Evolutionary conservation across 2,797 vertebrate genomes (phyloP).

Genomic region (Ataeniobius toweri): DNA sequence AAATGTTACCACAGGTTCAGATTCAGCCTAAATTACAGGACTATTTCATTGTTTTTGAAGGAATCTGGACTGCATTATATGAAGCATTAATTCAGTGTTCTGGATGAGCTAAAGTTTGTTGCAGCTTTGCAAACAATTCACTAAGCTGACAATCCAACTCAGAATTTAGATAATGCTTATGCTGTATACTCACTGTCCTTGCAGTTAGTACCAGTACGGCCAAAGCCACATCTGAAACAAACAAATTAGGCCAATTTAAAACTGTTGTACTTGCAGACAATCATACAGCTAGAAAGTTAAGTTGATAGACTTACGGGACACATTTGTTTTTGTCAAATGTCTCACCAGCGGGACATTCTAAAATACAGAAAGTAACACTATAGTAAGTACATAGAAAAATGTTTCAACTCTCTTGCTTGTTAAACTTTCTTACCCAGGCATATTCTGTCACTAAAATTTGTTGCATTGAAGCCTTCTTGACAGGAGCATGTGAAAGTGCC

Average conservation of each 20-base stretch:
- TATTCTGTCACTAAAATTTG: fast-evolving
- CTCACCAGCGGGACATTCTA: constrained; percentile 63
- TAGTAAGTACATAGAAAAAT: background rate
- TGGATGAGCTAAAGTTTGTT: background rate
- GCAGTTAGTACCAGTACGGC: constrained; percentile 68
- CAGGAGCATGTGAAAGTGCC: background rate
- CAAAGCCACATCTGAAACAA: constrained; percentile 70
- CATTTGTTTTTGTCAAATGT: fast-evolving
- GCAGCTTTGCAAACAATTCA: background rate
- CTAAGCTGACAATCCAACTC: background rate
- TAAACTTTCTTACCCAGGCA: constrained; percentile 62
- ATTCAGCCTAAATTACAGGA: background rate
- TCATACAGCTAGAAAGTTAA: background rate
- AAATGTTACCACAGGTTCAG: background rate
- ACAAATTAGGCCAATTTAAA: background rate
- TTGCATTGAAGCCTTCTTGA: fast-evolving
- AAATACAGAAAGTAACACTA: background rate
- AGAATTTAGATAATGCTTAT: background rate
- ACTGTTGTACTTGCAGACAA: background rate
- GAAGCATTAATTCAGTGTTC: background rate
- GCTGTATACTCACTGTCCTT: constrained; percentile 66
- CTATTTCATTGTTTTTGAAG: background rate
- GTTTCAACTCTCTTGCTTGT: background rate
- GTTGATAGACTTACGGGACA: constrained; percentile 37
- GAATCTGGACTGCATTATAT: background rate